Conservation (phyloP, 2,797 vertebrate genomes). For the Acrocephalus scirpaceus region DNA sequence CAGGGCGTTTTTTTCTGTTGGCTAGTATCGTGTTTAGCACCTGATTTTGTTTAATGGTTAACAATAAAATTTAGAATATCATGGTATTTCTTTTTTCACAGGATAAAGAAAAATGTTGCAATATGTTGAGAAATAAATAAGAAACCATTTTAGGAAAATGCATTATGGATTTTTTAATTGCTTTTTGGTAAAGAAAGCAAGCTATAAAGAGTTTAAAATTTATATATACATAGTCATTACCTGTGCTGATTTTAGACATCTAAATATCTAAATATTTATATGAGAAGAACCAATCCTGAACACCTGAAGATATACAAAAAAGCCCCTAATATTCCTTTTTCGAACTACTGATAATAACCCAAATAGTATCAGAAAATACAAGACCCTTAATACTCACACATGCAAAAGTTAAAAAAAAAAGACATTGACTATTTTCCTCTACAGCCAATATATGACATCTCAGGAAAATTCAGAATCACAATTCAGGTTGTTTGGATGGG, state of each 20-base stretch:
- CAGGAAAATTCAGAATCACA: not conserved
- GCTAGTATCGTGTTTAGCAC: not conserved
- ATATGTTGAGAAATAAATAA: not conserved
- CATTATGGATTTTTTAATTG: not conserved
- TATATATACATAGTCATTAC: not conserved
- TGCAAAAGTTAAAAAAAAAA: not conserved
- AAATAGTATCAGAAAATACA: not conserved
- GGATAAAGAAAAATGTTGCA: not conserved
- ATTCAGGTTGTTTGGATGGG: not conserved
- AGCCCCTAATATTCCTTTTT: not conserved
- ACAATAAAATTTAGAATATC: not conserved
- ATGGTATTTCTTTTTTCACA: not conserved
- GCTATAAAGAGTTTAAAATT: not conserved
- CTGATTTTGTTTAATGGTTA: not conserved
- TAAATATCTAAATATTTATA: not conserved
- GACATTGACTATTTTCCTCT: not conserved
- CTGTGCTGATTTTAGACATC: not conserved
- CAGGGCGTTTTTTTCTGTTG: not conserved
- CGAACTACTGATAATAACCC: not conserved
- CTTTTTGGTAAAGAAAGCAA: not conserved
- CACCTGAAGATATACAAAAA: not conserved
- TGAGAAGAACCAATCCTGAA: not conserved
- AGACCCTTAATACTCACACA: not conserved
- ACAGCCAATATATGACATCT: not conserved
- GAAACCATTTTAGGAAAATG: not conserved